phyloP scores from a whole-genome alignment of 2,797 vertebrate genomes.

The Numenius phaeopus region DNA sequence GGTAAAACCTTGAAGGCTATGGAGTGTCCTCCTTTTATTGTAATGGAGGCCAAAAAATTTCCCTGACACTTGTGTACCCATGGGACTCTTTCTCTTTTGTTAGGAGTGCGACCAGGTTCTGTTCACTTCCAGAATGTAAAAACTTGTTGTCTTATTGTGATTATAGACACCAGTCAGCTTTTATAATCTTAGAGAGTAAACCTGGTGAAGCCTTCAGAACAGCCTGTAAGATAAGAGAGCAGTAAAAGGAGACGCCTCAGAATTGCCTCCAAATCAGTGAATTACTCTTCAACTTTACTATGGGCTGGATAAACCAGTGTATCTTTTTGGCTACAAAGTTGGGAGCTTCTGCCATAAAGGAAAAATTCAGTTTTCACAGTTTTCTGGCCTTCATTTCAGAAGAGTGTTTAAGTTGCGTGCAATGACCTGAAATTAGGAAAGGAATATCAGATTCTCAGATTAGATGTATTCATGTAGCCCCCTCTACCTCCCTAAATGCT shows the following conservation, averaged over 20 bases:
- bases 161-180: background rate
- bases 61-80: background rate
- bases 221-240: background rate
- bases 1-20: background rate
- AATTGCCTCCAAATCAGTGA: background rate
- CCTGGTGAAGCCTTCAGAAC: background rate
- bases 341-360: background rate
- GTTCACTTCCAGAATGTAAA: background rate
- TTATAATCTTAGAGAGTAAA: background rate
- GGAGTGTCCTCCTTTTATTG: background rate
- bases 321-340: background rate
- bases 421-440: background rate
- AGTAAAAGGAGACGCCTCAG: background rate
- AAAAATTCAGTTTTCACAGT: background rate
- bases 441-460: background rate
- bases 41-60: background rate
- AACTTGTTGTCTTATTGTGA: background rate
- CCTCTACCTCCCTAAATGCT: background rate
- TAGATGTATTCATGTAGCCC: background rate
- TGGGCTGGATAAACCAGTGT: background rate
- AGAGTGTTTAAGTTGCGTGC: background rate
- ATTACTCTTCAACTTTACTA: background rate
- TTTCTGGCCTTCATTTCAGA: background rate
- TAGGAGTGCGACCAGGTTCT: background rate
- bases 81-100: fast-evolving